Conservation (phyloP, 2,888 invertebrate genomes). For the Adelognathus sp. region DNA sequence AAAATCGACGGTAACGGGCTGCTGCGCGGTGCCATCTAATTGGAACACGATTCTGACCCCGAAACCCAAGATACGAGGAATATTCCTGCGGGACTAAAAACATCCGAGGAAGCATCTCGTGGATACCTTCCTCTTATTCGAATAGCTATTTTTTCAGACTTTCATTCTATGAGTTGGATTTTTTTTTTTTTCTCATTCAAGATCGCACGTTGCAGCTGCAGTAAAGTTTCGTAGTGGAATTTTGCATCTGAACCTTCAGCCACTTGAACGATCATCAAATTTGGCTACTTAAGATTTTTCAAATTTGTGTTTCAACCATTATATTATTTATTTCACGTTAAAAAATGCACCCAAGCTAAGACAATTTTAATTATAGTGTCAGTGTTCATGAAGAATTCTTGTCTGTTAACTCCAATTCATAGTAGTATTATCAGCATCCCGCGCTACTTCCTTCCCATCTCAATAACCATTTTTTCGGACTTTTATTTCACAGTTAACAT, state of each 20-base stretch:
- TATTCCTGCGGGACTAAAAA: constrained; percentile 60
- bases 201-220: background rate
- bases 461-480: too few relatives aligned
- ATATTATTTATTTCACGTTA: background rate
- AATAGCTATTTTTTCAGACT: background rate
- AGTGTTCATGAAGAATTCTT: too few relatives aligned
- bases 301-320: background rate
- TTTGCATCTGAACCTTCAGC: background rate
- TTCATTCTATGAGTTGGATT: background rate
- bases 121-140: background rate
- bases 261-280: too few relatives aligned
- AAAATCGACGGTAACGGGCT: constrained; percentile 5
- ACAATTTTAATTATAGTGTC: too few relatives aligned
- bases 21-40: constrained; percentile 69
- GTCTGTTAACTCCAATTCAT: too few relatives aligned
- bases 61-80: constrained; percentile 76
- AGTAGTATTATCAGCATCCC: too few relatives aligned
- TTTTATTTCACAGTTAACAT: too few relatives aligned
- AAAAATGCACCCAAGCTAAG: too few relatives aligned
- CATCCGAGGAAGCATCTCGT: constrained; percentile 25
- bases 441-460: too few relatives aligned
- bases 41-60: constrained; percentile 80
- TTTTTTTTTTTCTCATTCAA: background rate
- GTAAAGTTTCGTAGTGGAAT: constrained; percentile 19
- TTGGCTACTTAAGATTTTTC: constrained; percentile 27